Evolutionary conservation across 2,888 invertebrate species (phyloP), one percentile per base, ranked within the genome.

Genomic region (Seira musarum): DNA sequence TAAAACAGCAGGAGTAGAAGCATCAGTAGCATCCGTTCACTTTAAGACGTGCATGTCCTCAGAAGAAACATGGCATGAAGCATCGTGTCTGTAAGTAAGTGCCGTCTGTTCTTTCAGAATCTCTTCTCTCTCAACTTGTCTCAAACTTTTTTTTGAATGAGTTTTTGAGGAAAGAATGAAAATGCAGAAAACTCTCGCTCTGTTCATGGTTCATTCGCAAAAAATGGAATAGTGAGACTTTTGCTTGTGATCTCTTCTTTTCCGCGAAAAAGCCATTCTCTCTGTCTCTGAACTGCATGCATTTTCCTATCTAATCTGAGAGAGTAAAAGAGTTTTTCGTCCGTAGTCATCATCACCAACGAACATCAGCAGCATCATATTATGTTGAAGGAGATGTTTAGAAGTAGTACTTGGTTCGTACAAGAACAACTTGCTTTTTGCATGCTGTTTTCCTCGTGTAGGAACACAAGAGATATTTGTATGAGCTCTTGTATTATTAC

Each of bases 401-500:
- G 68, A 30, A 30, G 30, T 30, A 30, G 30, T 30, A 30, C 30
- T 30, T 30, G 30, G 30, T 30, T 30, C 30, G 8, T 30, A 30
- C 30, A 30, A 30, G 30, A 53, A 79, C 79, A 79, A 79, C 72
- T 79, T 79, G 79, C 64, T 79, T 74, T 30, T 74, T 67, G 72
- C 79, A 63, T 79, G 79, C 72, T 79, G 72, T 57, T 78, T 74
- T 30, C 60, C 69, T 19, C 5, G 63, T 67, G 53, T 65, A 67
- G 40, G 61, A 79, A 79, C 79, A 79, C 73, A 72, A 68, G 73
- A 79, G 79, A 79, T 79, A 79, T 79, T 79, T 79, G 79, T 79
- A 79, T 73, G 68, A 79, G 73, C 63, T 79, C 66, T 67, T 66
- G 74, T 74, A 65, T 74, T 74, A 57, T 61, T 13, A 13, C 19